A percentile compares a stretch with the other conserved stretches of the same genome.
Conservation (phyloP, 2,888 invertebrate species). For the Acanthopleura granulata region DNA sequence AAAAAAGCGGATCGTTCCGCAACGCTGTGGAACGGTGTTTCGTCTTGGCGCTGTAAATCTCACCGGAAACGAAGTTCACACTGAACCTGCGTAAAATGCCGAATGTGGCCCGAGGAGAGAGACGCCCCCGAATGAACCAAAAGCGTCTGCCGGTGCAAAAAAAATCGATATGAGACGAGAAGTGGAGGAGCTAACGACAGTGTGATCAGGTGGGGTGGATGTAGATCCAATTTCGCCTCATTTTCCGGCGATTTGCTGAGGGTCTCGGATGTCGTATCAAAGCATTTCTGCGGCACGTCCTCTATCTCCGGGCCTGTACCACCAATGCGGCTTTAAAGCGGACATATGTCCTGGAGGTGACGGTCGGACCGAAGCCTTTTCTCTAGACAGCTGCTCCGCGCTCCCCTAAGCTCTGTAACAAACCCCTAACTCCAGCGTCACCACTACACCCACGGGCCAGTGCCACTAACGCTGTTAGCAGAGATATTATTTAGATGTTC, state of each 20-base stretch:
- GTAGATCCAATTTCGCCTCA: slow-evolving; percentile 10
- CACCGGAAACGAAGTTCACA: too few relatives aligned
- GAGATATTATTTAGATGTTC: neutral
- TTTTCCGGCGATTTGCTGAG: slow-evolving; percentile 10
- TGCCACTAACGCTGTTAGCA: neutral
- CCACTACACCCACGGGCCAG: neutral
- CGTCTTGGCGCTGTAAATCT: too few relatives aligned
- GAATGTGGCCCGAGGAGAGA: too few relatives aligned
- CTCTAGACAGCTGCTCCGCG: neutral
- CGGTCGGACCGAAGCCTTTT: neutral
- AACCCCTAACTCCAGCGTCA: neutral
- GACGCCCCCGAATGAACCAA: too few relatives aligned
- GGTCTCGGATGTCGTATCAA: neutral
- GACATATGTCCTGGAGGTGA: neutral
- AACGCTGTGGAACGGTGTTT: too few relatives aligned
- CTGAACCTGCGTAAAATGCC: too few relatives aligned
- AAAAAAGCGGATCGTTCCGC: too few relatives aligned
- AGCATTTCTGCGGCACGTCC: neutral
- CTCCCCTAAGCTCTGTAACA: neutral
- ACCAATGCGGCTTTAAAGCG: neutral
- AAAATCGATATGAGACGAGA: neutral
- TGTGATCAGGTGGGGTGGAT: slow-evolving; percentile 12
- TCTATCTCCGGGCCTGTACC: neutral
- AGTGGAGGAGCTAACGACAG: neutral
- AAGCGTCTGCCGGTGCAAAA: neutral